Evolutionary conservation across 2,113 vertebrate genomes (phyloP), one percentile per base, ranked within the genome.

Genomic region (Tupaia chinensis): DNA sequence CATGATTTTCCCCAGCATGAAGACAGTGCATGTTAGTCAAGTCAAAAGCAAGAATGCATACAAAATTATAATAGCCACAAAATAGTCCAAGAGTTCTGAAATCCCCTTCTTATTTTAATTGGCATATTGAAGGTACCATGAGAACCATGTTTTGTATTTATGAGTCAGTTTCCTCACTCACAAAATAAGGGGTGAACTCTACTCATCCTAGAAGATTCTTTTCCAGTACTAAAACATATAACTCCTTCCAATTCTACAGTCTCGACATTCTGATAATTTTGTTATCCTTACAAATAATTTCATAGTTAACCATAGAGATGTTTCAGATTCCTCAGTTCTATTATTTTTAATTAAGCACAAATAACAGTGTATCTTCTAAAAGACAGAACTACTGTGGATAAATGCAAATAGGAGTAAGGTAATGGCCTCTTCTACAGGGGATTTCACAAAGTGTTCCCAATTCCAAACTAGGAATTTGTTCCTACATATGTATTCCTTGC

Each of bases 391-490:
- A 87, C 44, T 56, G 9, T 63, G 56, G 60, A 83, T 69, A 89
- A 95, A 69, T 87, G 61, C 20, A 81, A 61, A 94, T 79, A 13
- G 65, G 60, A 74, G 11, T 58, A 34, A 86, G 4, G 83, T 11
- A 44, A 60, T 60, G n/a, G 5, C 32, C 34, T 92, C 61, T 61
- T 80, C n/a, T 60, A 9, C 65, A 34, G n/a, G n/a, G n/a, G n/a
- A n/a, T n/a, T n/a, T n/a, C n/a, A n/a, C n/a, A n/a, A n/a, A n/a
- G 60, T 7, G 63, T 22, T 17, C 14, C 60, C 16, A 72, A 16
- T 29, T 76, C 56, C 72, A 84, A 66, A 87, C 65, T 89, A 83
- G 27, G 19, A 86, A 91, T 89, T 83, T n/a, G 94, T 79, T 87
- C 58, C 22, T 58, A 23, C 34, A 1, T 58, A 44, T 20, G 0